Conservation (phyloP, 2,797 vertebrate genomes). For the Ambastaia sidthimunki region DNA sequence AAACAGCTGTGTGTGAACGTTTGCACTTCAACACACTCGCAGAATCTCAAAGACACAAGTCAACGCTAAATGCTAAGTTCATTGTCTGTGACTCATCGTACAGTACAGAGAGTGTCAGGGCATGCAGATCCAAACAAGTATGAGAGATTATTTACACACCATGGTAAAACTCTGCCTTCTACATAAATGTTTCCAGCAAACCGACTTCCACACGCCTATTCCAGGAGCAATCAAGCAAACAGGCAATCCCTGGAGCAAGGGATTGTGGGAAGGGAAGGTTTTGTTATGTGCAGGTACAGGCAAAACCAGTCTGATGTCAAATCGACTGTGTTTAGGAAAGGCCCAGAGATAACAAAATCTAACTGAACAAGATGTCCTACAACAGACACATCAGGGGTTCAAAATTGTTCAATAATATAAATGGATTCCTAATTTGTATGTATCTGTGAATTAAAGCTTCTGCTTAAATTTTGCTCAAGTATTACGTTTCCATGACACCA, state of each 20-base stretch:
- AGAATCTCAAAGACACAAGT: conserved; percentile 21
- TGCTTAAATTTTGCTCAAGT: no score
- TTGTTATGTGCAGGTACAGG: not conserved
- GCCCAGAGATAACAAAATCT: not conserved
- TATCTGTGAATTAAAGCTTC: no score
- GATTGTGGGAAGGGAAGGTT: not conserved
- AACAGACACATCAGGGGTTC: no score
- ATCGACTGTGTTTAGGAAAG: not conserved
- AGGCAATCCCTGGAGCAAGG: not conserved
- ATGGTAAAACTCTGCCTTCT: conserved; percentile 5
- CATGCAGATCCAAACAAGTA: conserved; percentile 44
- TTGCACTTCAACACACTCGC: conserved; percentile 13
- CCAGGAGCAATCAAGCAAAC: conserved; percentile 13
- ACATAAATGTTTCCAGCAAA: conserved; percentile 33
- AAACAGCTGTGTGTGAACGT: conserved; percentile 32
- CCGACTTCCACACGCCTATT: conserved; percentile 28
- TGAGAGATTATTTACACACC: conserved; percentile 7
- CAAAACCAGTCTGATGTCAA: not conserved
- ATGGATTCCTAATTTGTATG: no score
- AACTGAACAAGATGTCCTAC: not conserved
- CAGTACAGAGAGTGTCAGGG: conserved; percentile 17
- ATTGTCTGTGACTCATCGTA: conserved; percentile 30
- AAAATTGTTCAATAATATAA: no score
- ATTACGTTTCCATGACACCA: no score
- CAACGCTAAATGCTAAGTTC: conserved; percentile 11